These are phyloP conservation scores for Pseudopodoces humilis DNA, from an alignment of 2,113 vertebrate genomes.

Conservation along the genomic window DNA sequence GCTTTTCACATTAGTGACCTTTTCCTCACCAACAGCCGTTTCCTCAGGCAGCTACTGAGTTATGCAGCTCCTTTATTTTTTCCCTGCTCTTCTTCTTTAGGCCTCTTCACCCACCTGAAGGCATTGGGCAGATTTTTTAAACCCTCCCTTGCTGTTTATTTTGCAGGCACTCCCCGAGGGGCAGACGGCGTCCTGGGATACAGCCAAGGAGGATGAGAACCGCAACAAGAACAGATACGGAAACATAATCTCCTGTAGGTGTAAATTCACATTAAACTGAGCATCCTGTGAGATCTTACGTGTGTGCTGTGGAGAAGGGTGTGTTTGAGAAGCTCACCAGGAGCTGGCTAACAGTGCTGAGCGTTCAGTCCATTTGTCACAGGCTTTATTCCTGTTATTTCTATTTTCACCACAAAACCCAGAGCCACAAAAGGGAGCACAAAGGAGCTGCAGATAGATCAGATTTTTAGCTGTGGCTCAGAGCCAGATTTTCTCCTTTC, in stretches of 20 bases:
- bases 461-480: neutral
- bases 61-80: neutral
- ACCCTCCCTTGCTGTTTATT: neutral
- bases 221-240: conserved; percentile 98
- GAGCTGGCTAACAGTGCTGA: neutral
- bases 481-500: neutral
- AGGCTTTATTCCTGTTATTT: neutral
- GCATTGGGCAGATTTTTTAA: neutral
- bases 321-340: neutral
- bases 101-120: neutral
- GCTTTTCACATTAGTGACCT: neutral
- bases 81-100: neutral
- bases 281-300: neutral
- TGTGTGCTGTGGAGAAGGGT: neutral
- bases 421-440: neutral
- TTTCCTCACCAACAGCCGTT: neutral
- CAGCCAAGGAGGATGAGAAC: conserved; percentile 96
- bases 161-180: conserved; percentile 92
- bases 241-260: conserved; percentile 99
- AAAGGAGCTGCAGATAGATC: neutral
- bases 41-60: neutral
- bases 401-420: neutral
- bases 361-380: neutral
- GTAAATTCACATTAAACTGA: conserved; percentile 50
- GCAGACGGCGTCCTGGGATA: conserved; percentile 96